These are phyloP conservation scores for Sylvilagus bachmani DNA, from an alignment of 2,113 vertebrate genomes.

Conservation along the genomic window DNA sequence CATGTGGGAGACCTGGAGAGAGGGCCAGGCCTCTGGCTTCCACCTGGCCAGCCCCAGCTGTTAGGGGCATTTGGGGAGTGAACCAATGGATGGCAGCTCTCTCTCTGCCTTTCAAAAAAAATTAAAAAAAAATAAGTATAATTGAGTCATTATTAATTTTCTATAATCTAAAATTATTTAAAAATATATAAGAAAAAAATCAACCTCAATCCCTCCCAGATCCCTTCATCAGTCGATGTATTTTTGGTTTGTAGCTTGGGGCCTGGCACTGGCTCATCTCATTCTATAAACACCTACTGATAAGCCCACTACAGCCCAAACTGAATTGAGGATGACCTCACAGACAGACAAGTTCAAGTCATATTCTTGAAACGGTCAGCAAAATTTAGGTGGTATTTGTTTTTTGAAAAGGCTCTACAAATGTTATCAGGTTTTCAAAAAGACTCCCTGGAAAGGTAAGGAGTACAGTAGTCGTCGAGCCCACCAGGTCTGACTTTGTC, in stretches of 20 bases:
- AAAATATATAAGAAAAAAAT: constrained; percentile 20
- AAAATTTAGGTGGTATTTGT: neutral
- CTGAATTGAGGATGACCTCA: neutral
- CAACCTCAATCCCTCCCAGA: neutral
- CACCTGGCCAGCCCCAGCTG: too few relatives aligned
- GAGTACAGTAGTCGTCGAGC: neutral
- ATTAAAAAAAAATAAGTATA: neutral
- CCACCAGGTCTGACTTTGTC: neutral
- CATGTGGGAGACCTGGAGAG: too few relatives aligned
- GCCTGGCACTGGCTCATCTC: neutral
- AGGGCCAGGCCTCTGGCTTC: too few relatives aligned
- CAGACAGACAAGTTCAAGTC: neutral
- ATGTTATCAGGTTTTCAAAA: constrained; percentile 46
- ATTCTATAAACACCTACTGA: neutral
- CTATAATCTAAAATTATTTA: neutral
- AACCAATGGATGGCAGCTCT: too few relatives aligned
- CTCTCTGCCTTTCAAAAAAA: too few relatives aligned
- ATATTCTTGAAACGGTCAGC: neutral
- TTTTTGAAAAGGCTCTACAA: neutral
- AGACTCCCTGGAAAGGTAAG: too few relatives aligned
- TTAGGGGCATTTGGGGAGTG: too few relatives aligned
- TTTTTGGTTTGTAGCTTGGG: neutral
- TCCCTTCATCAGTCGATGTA: neutral
- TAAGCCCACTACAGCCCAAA: neutral
- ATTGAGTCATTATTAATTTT: constrained; percentile 10